Evolutionary conservation across 2,888 invertebrate genomes (phyloP), one percentile per base, ranked within the genome.

Genomic region (Archips crataeganus): DNA sequence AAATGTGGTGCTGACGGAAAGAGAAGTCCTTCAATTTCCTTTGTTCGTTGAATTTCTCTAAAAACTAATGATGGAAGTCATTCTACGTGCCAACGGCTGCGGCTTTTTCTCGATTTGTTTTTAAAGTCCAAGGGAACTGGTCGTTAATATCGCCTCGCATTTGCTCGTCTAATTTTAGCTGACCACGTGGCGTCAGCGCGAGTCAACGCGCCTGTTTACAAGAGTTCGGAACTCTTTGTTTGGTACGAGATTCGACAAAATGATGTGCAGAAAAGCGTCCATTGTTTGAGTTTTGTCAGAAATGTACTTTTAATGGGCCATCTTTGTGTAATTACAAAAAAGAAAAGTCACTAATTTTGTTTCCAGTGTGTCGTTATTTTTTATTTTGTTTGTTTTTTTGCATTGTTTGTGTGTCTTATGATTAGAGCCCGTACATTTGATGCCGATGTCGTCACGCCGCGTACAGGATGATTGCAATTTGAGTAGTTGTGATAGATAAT

Each of bases 231-330:
- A 15, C 34, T 13, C 65, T 65, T 65, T 65, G 65, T 65, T 51
- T 65, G 65, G 65, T 10, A 11, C 9, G 54, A 9, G 57, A 54
- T 11, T 11, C 32, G 57, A 57, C 57, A 32, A 57, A 57, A 42
- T 47, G 34, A 57, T 63, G 34, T 71, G 47, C 70, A 51, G 69
- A 62, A 70, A 51, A 61, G 39, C 9, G 39, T 39, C 69, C 61
- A 69, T 61, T 61, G 15, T 69, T 42, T 32, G 49, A 13, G 49
- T 23, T 59, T 15, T 39, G 42, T 68, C 15, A 51, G 15, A 54
- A 15, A 23, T 8, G n/a, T 49, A 49, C n/a, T 5, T 49, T 49
- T n/a, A 15, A n/a, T 4, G n/a, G 5, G 45, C 11, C 45, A 45
- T 45, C 3, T 45, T 10, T 10, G 39, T 6, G 6, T 39, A 39